Evolutionary conservation across 1,140 invertebrate genomes (phyloP), one percentile per base, ranked within the genome.

Genomic region (Rhizoglyphus robini): DNA sequence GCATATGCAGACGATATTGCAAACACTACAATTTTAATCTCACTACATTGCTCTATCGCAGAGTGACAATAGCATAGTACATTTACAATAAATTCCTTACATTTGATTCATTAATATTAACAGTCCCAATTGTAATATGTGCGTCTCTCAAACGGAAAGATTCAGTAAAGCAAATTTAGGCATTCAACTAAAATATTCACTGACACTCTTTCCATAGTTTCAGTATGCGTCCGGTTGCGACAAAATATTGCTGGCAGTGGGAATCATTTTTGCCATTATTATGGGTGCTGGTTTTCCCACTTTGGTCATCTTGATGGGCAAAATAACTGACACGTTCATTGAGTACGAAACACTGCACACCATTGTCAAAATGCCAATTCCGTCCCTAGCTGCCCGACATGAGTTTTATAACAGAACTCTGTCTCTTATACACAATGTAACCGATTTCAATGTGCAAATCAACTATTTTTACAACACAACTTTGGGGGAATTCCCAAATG

Each of bases 301-400:
- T 32, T 38, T 71, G 20, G 65, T 68, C 25, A 59, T 71, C 36
- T 62, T 71, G 11, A 71, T 71, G 66, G 70, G 70, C 27, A 49
- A 64, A 23, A 67, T 71, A 63, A 71, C 70, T 31, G 67, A 71
- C 51, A 68, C 46, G 13, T 70, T 71, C 65, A 51, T 70, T 27
- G 58, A 23, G 25, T 64, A 64, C 29, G 47, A 64, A n/a, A 48
- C n/a, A 27, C 36, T 49, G 13, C 38, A 51, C 15, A 13, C 15
- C n/a, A 29, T 60, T 34, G 58, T 32, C 3, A 27, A 23, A 23
- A 8, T 11, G 29, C 48, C 48, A 20, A 54, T 54, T 8, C 51
- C 51, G 23, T 8, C 51, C 8, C 31, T 8, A 27, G 51, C 23
- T 11, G 1, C 1, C 3, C 27, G 30, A 29, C 1, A 32, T 46